Percentiles rank a stretch among this genome's conserved stretches.
Evolutionary conservation across 2,113 vertebrate genomes (phyloP).

Genomic region (Amia ocellicauda): DNA sequence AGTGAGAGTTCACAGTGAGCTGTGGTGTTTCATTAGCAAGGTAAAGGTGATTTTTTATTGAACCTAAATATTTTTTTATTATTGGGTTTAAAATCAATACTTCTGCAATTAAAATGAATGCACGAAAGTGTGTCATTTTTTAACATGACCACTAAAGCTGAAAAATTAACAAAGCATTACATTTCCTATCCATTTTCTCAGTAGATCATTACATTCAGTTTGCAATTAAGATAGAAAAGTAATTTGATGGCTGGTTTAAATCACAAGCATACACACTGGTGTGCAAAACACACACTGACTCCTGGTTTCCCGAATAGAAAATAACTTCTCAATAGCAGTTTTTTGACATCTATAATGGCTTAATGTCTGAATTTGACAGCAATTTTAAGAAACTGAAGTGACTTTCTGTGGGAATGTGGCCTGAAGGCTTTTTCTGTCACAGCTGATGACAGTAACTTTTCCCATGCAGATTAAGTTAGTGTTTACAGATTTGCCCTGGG

Average conservation of each 20-base stretch:
- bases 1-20: too few relatives aligned
- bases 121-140: too few relatives aligned
- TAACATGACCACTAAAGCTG: too few relatives aligned
- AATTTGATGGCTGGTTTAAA: conserved; percentile 48
- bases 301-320: conserved; percentile 49
- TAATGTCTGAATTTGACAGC: conserved; percentile 75
- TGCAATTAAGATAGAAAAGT: conserved; percentile 59
- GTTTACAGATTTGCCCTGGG: conserved; percentile 90
- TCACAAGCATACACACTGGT: conserved; percentile 40
- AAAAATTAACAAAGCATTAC: conserved; percentile 31
- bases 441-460: conserved; percentile 82
- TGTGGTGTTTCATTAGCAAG: too few relatives aligned
- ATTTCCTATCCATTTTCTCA: conserved; percentile 34
- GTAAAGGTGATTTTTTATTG: too few relatives aligned
- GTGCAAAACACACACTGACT: conserved; percentile 44
- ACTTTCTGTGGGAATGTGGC: conserved; percentile 69
- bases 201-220: conserved; percentile 61
- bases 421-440: conserved; percentile 80
- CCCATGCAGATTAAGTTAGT: conserved; percentile 91
- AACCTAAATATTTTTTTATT: too few relatives aligned
- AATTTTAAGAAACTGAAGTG: conserved; percentile 67
- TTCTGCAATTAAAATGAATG: too few relatives aligned
- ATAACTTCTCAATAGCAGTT: conserved; percentile 67
- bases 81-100: too few relatives aligned
- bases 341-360: conserved; percentile 80